Percentiles rank a stretch among this genome's conserved stretches.
phyloP scores from a whole-genome alignment of 2,888 invertebrate genomes.

The Dichetophora obliterata region DNA sequence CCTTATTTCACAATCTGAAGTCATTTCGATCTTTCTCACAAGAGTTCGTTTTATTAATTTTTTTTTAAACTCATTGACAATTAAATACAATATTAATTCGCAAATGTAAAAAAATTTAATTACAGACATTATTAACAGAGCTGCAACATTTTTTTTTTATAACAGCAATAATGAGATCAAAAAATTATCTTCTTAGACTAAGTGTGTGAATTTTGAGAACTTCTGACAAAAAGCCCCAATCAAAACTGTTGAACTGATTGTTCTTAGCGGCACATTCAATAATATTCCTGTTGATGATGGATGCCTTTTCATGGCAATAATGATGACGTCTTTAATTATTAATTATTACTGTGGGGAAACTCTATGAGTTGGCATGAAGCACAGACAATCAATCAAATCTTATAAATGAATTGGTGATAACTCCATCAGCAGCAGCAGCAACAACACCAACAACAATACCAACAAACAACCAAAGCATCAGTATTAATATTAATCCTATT shows the following conservation, averaged over 20 bases:
- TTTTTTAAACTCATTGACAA: too few species aligned
- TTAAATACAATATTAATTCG: too few species aligned
- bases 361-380: slow-evolving; percentile 32
- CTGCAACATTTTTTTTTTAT: too few species aligned
- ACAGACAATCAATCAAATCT: slow-evolving; percentile 34
- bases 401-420: slow-evolving; percentile 34
- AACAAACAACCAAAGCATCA: background rate
- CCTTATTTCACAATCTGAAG: too few species aligned
- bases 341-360: slow-evolving; percentile 39
- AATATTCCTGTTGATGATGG: background rate
- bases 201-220: too few species aligned
- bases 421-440: slow-evolving; percentile 36
- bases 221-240: background rate
- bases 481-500: slow-evolving; percentile 17
- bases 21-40: too few species aligned
- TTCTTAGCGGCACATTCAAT: background rate
- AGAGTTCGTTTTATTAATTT: too few species aligned
- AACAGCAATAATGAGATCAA: too few species aligned
- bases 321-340: slow-evolving; percentile 8
- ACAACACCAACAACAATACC: slow-evolving; percentile 31
- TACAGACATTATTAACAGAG: too few species aligned
- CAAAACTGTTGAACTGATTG: background rate
- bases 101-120: too few species aligned
- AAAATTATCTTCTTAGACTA: too few species aligned
- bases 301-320: background rate